phyloP scores from a whole-genome alignment of 2,888 invertebrate species.

The Xiphydria camelus region DNA sequence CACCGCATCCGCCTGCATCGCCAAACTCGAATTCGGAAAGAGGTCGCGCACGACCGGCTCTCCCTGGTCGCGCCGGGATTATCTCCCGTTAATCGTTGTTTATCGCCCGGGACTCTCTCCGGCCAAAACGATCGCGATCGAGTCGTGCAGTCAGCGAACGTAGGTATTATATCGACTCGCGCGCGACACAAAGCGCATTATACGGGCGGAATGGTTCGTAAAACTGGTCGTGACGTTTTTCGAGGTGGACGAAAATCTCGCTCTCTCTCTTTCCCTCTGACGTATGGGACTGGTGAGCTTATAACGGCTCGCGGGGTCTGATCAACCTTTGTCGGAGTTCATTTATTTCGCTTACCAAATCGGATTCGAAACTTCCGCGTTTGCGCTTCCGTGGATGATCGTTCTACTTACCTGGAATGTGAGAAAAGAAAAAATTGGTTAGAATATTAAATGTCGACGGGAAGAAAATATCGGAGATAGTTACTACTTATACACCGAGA shows the following conservation, averaged over 20 bases:
- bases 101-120: constrained; percentile 31
- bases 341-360: constrained; percentile 5
- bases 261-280: too few relatives aligned
- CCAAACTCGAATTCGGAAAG: too few relatives aligned
- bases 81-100: constrained; percentile 31
- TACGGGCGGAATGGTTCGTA: constrained; percentile 34
- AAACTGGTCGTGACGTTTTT: constrained; percentile 37
- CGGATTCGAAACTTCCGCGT: not conserved
- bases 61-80: too few relatives aligned
- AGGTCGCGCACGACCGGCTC: too few relatives aligned
- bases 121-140: too few relatives aligned
- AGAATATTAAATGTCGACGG: too few relatives aligned
- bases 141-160: not conserved
- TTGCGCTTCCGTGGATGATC: not conserved
- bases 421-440: too few relatives aligned
- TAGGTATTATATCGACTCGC: constrained; percentile 8
- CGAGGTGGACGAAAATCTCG: constrained; percentile 20
- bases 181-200: constrained; percentile 12
- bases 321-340: not conserved
- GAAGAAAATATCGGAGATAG: too few relatives aligned
- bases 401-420: not conserved
- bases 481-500: too few relatives aligned
- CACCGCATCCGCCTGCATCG: too few relatives aligned
- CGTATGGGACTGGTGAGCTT: constrained; percentile 6
- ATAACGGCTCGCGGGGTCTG: not conserved